Base-by-base conservation (phyloP, 2,888 invertebrate genomes). In the Chloroclysta siterata region DNA sequence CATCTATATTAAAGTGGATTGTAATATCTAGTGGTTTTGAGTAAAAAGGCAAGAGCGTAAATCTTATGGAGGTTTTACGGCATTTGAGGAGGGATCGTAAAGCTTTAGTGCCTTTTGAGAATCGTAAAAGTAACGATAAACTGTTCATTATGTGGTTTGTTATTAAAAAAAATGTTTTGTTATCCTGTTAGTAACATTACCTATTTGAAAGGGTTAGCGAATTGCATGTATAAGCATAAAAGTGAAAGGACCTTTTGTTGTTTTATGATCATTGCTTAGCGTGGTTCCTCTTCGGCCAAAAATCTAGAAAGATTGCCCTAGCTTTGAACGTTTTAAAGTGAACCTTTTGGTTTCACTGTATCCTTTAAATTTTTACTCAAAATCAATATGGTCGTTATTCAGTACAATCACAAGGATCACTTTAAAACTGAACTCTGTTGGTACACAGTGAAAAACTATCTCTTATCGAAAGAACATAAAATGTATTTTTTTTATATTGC, bases 11-110 rank as follows among this genome's bases (percentile, higher is more conserved):
- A 79, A 78, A 81, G 73, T 73, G 69, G 76, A 78, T 78, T 76
- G 76, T 73, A 73, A 75, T 80, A 77, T 75, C 74, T 76, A 75
- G 73, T 76, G 81, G 77, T 77, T 68, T 71, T 60, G 73, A 77
- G 79, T 79, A 81, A 79, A 81, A 81, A 82, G 79, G 77, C 74
- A 76, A 62, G 75, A 57, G 71, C 77, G 76, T 81, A 82, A 81
- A 81, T 82, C 76, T 70, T 64, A 72, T 65, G 72, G 68, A 69
- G 73, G 66, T 78, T 77, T 82, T 78, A 82, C 72, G 73, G 78
- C 75, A 75, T 77, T 81, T 75, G 73, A 72, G 71, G 77, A 80
- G 75, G 69, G 75, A 74, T 68, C 75, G 74, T 81, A 77, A 81
- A 79, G 69, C 61, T 77, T 79, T 75, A 82, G 73, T 73, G 70